These are phyloP conservation scores for Typhlichthys subterraneus DNA, from an alignment of 2,797 vertebrate genomes.

Conservation along the genomic window DNA sequence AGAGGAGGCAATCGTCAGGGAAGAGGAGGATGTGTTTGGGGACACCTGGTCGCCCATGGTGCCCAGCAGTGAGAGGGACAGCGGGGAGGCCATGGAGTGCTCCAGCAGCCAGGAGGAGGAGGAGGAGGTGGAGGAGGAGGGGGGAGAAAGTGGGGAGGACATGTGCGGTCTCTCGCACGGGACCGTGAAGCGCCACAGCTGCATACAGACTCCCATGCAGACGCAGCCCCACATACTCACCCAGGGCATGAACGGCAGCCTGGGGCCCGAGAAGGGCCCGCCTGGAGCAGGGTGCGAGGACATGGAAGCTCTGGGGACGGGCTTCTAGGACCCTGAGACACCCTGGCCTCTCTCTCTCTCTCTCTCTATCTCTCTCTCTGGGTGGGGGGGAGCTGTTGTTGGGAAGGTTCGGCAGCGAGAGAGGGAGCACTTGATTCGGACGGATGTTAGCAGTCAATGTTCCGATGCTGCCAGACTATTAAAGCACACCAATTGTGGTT, in stretches of 20 bases:
- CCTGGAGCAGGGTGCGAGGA: slow-evolving; percentile 70
- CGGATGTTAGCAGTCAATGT: slow-evolving; percentile 44
- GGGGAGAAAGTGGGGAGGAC: slow-evolving; percentile 17
- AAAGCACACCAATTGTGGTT: slow-evolving; percentile 16
- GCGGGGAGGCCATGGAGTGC: slow-evolving; percentile 87
- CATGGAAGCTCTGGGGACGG: slow-evolving; percentile 69
- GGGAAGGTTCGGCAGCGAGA: too few species aligned
- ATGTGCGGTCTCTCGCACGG: slow-evolving; percentile 11
- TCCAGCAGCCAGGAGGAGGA: slow-evolving; percentile 75
- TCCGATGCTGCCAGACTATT: slow-evolving; percentile 15
- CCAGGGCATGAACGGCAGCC: slow-evolving; percentile 32
- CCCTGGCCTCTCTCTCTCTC: too few species aligned
- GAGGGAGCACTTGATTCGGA: too few species aligned
- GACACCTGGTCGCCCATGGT: slow-evolving; percentile 63
- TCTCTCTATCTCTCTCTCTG: too few species aligned
- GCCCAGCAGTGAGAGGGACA: slow-evolving; percentile 52
- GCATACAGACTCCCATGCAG: background rate
- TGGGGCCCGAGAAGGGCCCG: slow-evolving; percentile 27
- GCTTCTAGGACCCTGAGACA: background rate
- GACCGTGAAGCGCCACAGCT: slow-evolving; percentile 20
- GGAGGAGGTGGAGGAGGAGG: slow-evolving; percentile 64
- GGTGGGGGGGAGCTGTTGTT: slow-evolving; percentile 40
- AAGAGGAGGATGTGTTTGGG: slow-evolving; percentile 35
- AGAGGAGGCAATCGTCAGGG: slow-evolving; percentile 18
- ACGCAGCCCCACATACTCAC: background rate